These are phyloP conservation scores for Amblyraja radiata DNA, from an alignment of 2,797 vertebrate genomes.

Conservation along the genomic window DNA sequence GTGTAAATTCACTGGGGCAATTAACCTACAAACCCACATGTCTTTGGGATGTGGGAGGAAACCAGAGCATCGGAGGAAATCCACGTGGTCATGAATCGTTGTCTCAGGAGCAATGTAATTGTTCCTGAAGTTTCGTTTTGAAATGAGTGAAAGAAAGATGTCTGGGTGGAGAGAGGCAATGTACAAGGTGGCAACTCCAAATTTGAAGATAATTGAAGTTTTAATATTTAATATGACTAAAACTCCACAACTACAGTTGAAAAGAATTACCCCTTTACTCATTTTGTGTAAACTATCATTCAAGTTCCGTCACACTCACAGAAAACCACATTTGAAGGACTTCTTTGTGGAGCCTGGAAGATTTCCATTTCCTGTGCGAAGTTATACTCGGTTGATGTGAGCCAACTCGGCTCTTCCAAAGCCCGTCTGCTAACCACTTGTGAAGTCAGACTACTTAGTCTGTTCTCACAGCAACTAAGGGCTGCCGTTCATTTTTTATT, in stretches of 20 bases:
- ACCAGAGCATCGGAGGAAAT: too few relatives aligned
- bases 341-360: background rate
- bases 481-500: background rate
- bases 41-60: too few relatives aligned
- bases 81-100: too few relatives aligned
- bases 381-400: background rate
- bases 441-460: conserved; percentile 4
- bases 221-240: background rate
- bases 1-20: too few relatives aligned
- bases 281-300: background rate
- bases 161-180: too few relatives aligned
- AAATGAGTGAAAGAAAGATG: background rate
- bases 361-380: background rate
- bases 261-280: background rate
- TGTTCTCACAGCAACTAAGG: background rate
- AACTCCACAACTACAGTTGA: background rate
- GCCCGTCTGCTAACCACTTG: background rate
- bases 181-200: background rate
- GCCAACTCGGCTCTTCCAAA: background rate
- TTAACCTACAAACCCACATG: too few relatives aligned
- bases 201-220: background rate
- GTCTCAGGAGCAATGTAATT: background rate
- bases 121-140: background rate
- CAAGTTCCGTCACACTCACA: background rate
- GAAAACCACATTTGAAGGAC: background rate